Evolutionary conservation across 2,113 vertebrate species (phyloP).

Genomic region (Siniperca knerii): DNA sequence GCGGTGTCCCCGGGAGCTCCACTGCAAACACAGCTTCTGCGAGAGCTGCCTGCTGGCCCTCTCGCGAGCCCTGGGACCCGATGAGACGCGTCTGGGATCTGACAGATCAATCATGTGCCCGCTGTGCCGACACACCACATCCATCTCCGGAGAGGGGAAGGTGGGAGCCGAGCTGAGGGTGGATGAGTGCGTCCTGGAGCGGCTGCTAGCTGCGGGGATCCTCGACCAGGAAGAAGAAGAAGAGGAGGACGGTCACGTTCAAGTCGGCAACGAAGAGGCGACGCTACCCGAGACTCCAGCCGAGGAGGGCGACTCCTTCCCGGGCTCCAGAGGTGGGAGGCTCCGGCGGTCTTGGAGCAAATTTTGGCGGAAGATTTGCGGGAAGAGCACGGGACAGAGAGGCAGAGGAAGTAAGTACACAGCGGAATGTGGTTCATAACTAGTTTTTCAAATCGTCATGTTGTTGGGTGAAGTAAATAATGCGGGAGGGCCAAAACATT

Average conservation of each 20-base stretch:
- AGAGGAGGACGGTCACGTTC: neutral
- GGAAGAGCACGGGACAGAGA: constrained; percentile 1
- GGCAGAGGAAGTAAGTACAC: constrained; percentile 45
- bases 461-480: neutral
- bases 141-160: constrained; percentile 33
- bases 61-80: neutral
- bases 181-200: constrained; percentile 70
- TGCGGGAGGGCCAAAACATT: too few relatives aligned
- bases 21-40: constrained; percentile 83
- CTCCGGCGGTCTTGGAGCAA: constrained; percentile 61
- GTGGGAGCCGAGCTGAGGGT: constrained; percentile 70
- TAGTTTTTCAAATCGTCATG: neutral
- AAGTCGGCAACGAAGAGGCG: neutral
- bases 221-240: constrained; percentile 45
- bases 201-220: constrained; percentile 48
- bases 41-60: constrained; percentile 79
- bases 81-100: neutral
- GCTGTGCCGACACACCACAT: constrained; percentile 76
- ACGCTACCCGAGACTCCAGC: neutral
- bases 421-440: neutral
- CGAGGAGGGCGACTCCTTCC: constrained; percentile 39
- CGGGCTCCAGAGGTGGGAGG: constrained; percentile 40
- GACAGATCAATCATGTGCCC: constrained; percentile 70
- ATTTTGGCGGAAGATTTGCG: constrained; percentile 59
- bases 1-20: constrained; percentile 80